Evolutionary conservation across 2,888 invertebrate species (phyloP).

Genomic region (Microplitis manilae): DNA sequence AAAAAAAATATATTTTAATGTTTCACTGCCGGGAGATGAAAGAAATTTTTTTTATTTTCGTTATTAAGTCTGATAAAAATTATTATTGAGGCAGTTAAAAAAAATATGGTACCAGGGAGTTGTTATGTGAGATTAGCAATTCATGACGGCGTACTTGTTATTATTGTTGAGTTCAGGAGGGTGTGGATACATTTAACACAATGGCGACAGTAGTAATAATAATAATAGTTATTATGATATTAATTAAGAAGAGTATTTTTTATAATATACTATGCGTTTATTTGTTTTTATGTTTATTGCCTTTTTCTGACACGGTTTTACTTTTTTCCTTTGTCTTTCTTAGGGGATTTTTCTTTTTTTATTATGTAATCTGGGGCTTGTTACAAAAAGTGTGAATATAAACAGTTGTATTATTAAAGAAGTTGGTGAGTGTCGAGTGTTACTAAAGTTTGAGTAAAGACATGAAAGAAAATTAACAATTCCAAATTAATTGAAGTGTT

Average conservation of each 20-base stretch:
- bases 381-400: conserved; percentile 71
- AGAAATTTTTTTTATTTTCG: not conserved
- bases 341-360: conserved; percentile 28
- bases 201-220: conserved; percentile 66
- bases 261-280: not conserved
- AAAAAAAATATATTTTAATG: not conserved
- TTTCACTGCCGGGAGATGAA: too few relatives aligned
- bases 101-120: conserved; percentile 28
- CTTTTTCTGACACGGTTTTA: conserved; percentile 44
- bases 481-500: too few relatives aligned
- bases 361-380: conserved; percentile 60
- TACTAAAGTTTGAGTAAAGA: conserved; percentile 3
- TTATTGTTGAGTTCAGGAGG: conserved; percentile 63
- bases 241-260: conserved; percentile 62
- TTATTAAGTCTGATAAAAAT: conserved; percentile 15
- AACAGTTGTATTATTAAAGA: conserved; percentile 73
- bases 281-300: conserved; percentile 30
- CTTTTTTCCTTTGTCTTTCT: conserved; percentile 42
- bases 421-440: conserved; percentile 59
- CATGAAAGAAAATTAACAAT: not conserved
- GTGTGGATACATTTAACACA: conserved; percentile 60
- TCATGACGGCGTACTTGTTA: conserved; percentile 68
- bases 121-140: conserved; percentile 67
- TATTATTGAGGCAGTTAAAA: conserved; percentile 27
- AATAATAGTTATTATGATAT: conserved; percentile 71